A percentile compares a stretch with the other conserved stretches of the same genome.
These are phyloP conservation scores for Polypedilum vanderplanki DNA, from an alignment of 1,140 invertebrate species.

Conservation along the genomic window DNA sequence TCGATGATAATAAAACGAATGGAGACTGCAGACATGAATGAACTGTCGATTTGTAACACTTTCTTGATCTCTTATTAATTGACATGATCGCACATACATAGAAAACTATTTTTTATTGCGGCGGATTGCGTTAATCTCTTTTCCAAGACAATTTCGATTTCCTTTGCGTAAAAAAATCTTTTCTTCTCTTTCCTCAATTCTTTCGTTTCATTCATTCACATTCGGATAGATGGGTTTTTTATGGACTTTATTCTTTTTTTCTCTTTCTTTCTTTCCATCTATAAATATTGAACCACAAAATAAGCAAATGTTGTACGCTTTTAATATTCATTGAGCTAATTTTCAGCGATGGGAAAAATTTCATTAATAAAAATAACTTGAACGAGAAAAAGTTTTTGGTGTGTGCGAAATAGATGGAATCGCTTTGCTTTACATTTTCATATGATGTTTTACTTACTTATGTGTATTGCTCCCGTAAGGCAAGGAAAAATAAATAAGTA, in stretches of 20 bases:
- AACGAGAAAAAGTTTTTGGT: not conserved
- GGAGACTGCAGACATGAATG: not conserved
- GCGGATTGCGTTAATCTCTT: not conserved
- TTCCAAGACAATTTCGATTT: conserved; percentile 24
- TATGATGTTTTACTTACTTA: not conserved
- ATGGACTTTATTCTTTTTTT: not conserved
- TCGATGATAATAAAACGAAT: not conserved
- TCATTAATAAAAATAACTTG: not conserved
- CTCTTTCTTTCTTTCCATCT: not conserved
- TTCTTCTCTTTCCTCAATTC: not conserved
- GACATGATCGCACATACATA: not conserved
- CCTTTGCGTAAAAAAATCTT: not conserved
- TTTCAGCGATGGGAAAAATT: conserved; percentile 5
- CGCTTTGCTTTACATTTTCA: not conserved
- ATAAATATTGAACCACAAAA: conserved; percentile 12
- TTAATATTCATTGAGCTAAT: conserved; percentile 13
- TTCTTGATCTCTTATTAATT: conserved; percentile 23
- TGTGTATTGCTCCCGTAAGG: not conserved
- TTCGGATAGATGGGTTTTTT: not conserved
- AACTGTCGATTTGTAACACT: conserved; percentile 22
- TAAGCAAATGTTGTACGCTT: not conserved
- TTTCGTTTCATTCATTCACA: not conserved
- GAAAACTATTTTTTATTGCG: not conserved
- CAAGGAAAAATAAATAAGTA: not conserved
- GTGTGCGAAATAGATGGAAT: conserved; percentile 3